Evolutionary conservation across 1,140 invertebrate genomes (phyloP).

Genomic region (Caenorhabditis remanei): DNA sequence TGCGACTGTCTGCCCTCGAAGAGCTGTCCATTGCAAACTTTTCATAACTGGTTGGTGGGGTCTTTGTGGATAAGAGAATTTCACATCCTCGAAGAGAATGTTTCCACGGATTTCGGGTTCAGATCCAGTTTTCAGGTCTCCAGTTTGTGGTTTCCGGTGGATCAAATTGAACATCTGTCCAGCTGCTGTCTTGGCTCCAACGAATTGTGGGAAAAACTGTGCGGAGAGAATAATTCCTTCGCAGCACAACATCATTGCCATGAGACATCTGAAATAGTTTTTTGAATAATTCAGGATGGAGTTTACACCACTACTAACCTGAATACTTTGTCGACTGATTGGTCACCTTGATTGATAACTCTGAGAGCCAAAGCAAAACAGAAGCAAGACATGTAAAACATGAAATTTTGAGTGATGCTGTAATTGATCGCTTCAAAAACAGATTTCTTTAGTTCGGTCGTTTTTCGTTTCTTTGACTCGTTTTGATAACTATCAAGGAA

Average conservation of each 20-base stretch:
- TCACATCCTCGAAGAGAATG: constrained; percentile 84
- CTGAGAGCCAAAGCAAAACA: constrained; percentile 63
- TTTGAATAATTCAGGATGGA: constrained; percentile 37
- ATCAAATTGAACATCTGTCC: constrained; percentile 79
- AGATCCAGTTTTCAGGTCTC: constrained; percentile 69
- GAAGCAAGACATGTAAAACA: constrained; percentile 66
- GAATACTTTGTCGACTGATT: neutral
- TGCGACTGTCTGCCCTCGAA: constrained; percentile 78
- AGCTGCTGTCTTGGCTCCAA: constrained; percentile 87
- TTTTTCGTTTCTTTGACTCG: constrained; percentile 54
- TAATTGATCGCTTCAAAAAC: constrained; percentile 65
- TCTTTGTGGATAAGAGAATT: constrained; percentile 87
- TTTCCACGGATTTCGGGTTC: constrained; percentile 81
- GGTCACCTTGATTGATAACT: constrained; percentile 58
- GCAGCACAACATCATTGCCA: constrained; percentile 17
- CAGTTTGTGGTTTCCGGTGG: constrained; percentile 78
- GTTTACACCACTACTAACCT: neutral
- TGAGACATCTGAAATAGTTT: neutral
- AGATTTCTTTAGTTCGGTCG: neutral
- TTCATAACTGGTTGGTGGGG: constrained; percentile 79
- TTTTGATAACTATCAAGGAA: constrained; percentile 79
- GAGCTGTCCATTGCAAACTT: constrained; percentile 74
- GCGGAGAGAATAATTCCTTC: constrained; percentile 35
- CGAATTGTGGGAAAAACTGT: constrained; percentile 86
- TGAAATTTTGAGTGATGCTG: constrained; percentile 63